Evolutionary conservation across 1,140 invertebrate genomes (phyloP).

Genomic region (Pachyrhynchus sulphureomaculatus): DNA sequence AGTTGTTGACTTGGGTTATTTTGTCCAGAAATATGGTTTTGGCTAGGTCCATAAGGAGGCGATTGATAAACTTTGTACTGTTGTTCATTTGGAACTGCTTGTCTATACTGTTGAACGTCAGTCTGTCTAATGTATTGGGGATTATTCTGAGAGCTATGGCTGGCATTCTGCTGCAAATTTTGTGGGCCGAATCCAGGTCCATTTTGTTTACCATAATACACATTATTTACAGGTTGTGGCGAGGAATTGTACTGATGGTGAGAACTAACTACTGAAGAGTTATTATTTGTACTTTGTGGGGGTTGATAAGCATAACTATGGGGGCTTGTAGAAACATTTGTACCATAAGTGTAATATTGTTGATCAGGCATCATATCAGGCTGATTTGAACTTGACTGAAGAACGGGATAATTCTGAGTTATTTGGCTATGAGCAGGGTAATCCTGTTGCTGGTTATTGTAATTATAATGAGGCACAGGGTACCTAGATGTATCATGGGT

Average conservation of each 20-base stretch:
- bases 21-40: background rate
- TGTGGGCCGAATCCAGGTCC: background rate
- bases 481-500: background rate
- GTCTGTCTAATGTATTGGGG: background rate
- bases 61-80: background rate
- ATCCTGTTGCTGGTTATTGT: background rate
- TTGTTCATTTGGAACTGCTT: background rate
- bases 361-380: background rate
- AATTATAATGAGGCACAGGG: background rate
- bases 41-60: background rate
- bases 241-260: background rate
- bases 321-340: background rate
- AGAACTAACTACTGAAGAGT: background rate
- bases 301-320: background rate
- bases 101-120: background rate
- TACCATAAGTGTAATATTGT: constrained; percentile 12
- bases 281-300: background rate
- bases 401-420: background rate
- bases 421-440: background rate
- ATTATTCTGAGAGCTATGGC: background rate
- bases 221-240: background rate
- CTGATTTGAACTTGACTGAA: background rate
- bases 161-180: background rate
- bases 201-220: background rate
- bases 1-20: background rate